These are phyloP conservation scores for Celastrina argiolus DNA, from an alignment of 2,888 invertebrate genomes.

Conservation along the genomic window DNA sequence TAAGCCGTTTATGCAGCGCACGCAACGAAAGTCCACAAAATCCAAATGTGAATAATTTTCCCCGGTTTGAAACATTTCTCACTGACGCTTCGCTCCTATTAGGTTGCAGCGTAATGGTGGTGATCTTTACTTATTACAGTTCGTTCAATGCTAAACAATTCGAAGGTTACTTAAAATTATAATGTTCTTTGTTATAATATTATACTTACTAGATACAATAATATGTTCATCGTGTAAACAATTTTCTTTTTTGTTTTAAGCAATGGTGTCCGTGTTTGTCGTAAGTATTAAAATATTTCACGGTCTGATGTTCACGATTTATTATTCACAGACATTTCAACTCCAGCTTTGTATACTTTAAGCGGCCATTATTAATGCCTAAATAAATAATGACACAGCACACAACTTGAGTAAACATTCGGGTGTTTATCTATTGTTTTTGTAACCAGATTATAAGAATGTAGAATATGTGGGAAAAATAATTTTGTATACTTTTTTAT, in stretches of 20 bases:
- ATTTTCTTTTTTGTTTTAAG: conserved; percentile 21
- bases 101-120: too few species aligned
- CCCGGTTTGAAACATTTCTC: too few species aligned
- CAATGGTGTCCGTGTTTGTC: conserved; percentile 1
- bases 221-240: too few species aligned
- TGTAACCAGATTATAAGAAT: background rate
- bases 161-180: too few species aligned
- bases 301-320: conserved; percentile 22
- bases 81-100: too few species aligned
- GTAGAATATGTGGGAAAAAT: background rate
- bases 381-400: conserved; percentile 26
- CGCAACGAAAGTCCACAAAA: too few species aligned
- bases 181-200: too few species aligned
- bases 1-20: too few species aligned
- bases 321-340: conserved; percentile 25
- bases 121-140: too few species aligned
- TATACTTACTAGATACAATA: too few species aligned
- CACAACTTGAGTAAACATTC: conserved; percentile 11
- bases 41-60: too few species aligned
- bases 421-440: background rate
- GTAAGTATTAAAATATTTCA: conserved; percentile 9
- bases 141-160: too few species aligned
- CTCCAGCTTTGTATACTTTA: conserved; percentile 27
- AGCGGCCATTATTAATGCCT: conserved; percentile 28
- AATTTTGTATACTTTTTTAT: background rate